These are phyloP conservation scores for Synergus umbraculus DNA, from an alignment of 2,888 invertebrate genomes.

Conservation along the genomic window DNA sequence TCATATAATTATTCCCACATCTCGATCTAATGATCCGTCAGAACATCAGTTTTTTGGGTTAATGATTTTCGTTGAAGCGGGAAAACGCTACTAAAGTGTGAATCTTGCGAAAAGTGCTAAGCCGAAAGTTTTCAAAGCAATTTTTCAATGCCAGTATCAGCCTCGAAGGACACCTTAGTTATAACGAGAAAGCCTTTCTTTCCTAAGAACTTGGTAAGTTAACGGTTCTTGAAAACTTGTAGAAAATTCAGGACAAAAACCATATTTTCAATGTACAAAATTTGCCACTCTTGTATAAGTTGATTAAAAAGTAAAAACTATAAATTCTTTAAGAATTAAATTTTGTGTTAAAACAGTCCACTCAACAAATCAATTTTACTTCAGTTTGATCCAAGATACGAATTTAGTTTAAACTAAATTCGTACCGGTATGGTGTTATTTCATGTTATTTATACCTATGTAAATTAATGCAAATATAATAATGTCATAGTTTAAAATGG, in stretches of 20 bases:
- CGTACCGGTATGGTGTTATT: too few species aligned
- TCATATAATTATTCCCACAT: background rate
- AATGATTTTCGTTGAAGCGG: constrained; percentile 65
- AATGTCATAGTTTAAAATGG: background rate
- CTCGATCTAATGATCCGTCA: background rate
- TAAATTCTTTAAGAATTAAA: too few species aligned
- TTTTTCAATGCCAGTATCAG: background rate
- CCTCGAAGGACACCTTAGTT: background rate
- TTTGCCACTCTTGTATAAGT: too few species aligned
- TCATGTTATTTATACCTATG: background rate
- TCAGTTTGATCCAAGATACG: too few species aligned
- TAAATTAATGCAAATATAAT: constrained; percentile 14
- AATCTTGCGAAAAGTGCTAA: constrained; percentile 54
- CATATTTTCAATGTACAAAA: too few species aligned
- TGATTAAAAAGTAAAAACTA: too few species aligned
- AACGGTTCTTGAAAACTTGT: background rate
- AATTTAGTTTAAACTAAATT: too few species aligned
- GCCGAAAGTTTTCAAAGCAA: constrained; percentile 33
- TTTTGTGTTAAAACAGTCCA: too few species aligned
- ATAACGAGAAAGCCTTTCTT: constrained; percentile 5
- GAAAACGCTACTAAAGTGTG: constrained; percentile 61
- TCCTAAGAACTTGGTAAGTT: constrained; percentile 5
- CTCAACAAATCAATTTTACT: too few species aligned
- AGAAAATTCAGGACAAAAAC: background rate
- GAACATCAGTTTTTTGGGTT: constrained; percentile 61